Percentiles rank a stretch among this genome's conserved stretches.
Conservation (phyloP, 2,113 vertebrate species). For the Dromaius novaehollandiae region DNA sequence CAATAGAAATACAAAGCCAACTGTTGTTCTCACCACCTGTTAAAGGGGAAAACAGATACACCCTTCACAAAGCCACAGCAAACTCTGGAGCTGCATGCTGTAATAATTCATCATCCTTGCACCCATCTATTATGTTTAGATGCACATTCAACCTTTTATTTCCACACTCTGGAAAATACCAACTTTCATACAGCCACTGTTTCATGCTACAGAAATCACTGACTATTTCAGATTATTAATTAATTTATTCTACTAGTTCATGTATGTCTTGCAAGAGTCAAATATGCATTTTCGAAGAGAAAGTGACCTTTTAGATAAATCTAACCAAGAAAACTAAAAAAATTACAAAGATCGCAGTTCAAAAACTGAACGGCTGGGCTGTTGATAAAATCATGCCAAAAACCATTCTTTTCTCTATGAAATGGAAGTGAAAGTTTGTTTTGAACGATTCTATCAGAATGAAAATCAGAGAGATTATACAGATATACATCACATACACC, state of each 20-base stretch:
- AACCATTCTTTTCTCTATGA: not conserved
- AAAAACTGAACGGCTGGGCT: accelerated
- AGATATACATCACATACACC: not conserved
- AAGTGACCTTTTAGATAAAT: not conserved
- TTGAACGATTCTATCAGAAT: not conserved
- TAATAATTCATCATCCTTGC: not conserved
- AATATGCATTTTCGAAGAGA: not conserved
- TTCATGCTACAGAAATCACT: not conserved
- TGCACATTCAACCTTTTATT: not conserved
- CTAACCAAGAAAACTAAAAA: not conserved
- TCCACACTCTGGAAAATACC: not conserved
- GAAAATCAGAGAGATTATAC: not conserved
- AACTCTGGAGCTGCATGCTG: not conserved
- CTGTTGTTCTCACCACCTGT: not conserved
- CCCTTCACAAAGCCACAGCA: not conserved
- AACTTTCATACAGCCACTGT: not conserved
- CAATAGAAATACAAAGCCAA: not conserved
- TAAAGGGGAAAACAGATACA: not conserved
- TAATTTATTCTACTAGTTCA: not conserved
- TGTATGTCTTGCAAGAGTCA: not conserved
- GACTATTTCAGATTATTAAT: not conserved
- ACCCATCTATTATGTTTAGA: not conserved
- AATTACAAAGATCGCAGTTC: not conserved
- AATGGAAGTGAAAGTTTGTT: not conserved
- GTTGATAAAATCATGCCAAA: not conserved